Conservation (phyloP, 1,140 invertebrate genomes). For the Drosophila sechellia region DNA sequence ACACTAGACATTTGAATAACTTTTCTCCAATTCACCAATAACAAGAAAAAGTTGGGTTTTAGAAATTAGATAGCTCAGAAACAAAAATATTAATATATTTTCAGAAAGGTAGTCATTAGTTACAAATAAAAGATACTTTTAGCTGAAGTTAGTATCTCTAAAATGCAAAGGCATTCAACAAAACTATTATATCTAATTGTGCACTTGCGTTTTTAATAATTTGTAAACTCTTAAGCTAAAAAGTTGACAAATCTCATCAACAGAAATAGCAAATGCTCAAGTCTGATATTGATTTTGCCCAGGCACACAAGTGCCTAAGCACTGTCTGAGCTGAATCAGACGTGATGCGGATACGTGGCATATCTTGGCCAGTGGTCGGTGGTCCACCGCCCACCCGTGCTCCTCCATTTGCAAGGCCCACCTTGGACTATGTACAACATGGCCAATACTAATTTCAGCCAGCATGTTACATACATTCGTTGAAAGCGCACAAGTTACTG, state of each 20-base stretch:
- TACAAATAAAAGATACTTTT: too few relatives aligned
- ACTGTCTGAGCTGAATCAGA: slow-evolving; percentile 39
- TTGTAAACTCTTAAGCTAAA: neutral
- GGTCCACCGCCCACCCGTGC: slow-evolving; percentile 2
- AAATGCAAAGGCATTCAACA: too few relatives aligned
- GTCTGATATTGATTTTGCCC: slow-evolving; percentile 66
- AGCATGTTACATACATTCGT: slow-evolving; percentile 46
- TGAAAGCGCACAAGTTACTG: slow-evolving; percentile 64
- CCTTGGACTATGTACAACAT: slow-evolving; percentile 43
- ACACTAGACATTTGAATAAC: too few relatives aligned
- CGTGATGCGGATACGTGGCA: slow-evolving; percentile 50
- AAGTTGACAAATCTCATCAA: slow-evolving; percentile 2
- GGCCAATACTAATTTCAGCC: slow-evolving; percentile 69
- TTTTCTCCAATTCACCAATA: too few relatives aligned
- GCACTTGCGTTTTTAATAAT: too few relatives aligned
- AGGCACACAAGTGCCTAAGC: slow-evolving; percentile 17
- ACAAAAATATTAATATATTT: too few relatives aligned
- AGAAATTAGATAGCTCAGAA: too few relatives aligned
- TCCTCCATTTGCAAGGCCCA: neutral
- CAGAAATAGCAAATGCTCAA: slow-evolving; percentile 42
- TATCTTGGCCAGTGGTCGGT: slow-evolving; percentile 42
- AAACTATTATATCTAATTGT: too few relatives aligned
- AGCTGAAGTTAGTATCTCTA: too few relatives aligned
- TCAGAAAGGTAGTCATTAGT: too few relatives aligned
- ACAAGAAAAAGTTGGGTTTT: too few relatives aligned